phyloP scores from a whole-genome alignment of 2,888 invertebrate species.

The Ectobius pallidus region DNA sequence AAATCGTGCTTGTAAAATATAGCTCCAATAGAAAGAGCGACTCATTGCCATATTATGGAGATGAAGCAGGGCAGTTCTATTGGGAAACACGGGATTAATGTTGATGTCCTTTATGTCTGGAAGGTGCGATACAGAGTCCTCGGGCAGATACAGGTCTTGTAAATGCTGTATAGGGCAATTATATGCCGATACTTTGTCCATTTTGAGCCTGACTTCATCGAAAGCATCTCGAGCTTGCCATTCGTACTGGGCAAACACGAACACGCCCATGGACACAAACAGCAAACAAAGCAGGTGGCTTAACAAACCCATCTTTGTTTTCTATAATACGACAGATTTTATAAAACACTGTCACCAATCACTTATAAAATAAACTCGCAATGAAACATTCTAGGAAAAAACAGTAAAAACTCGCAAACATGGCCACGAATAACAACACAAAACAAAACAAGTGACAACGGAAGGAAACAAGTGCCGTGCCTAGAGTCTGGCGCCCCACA shows the following conservation, averaged over 20 bases:
- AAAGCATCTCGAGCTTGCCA: slow-evolving; percentile 92
- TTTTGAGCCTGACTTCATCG: slow-evolving; percentile 83
- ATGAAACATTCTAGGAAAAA: too few relatives aligned
- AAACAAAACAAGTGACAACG: too few relatives aligned
- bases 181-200: slow-evolving; percentile 82
- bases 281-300: too few relatives aligned
- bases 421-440: too few relatives aligned
- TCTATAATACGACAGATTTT: too few relatives aligned
- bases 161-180: slow-evolving; percentile 91
- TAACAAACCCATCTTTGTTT: too few relatives aligned
- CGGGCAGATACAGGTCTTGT: slow-evolving; percentile 81
- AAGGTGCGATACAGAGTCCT: slow-evolving; percentile 85
- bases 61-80: slow-evolving; percentile 90
- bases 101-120: slow-evolving; percentile 94
- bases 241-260: slow-evolving; percentile 84
- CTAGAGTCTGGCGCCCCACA: too few relatives aligned
- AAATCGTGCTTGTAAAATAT: slow-evolving; percentile 87
- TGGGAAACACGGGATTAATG: slow-evolving; percentile 92
- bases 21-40: slow-evolving; percentile 95
- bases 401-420: too few relatives aligned
- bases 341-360: too few relatives aligned
- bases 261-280: slow-evolving; percentile 54
- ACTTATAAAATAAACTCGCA: too few relatives aligned
- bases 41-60: slow-evolving; percentile 96
- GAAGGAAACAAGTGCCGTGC: too few relatives aligned